Evolutionary conservation across 2,888 invertebrate species (phyloP), one percentile per base, ranked within the genome.

Genomic region (Eretmocerus hayati): DNA sequence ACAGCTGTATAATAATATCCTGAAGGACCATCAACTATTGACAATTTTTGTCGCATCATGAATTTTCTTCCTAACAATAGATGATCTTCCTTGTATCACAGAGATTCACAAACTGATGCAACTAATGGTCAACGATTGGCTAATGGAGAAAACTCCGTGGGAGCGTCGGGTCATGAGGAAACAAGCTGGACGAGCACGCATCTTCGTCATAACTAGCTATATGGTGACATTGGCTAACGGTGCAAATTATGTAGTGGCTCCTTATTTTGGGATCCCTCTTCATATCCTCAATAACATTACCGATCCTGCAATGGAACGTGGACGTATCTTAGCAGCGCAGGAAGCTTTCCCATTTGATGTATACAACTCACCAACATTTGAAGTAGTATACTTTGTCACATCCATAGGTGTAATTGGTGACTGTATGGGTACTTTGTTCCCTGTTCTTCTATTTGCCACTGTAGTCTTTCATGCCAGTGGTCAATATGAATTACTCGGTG

Each of bases 401-500:
- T 2, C 22, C 13, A 16, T 46, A 3, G 38, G 30, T 2, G 43
- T 33, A 5, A 16, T 20, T n/a, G 26, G 36, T 16, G 41, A 40
- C 4, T 31, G 31, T 1, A 18, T 44, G 2, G 13, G 30, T 2
- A 42, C 41, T 26, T 22, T 44, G 2, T 41, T 43, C 3, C 39
- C 44, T 4, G 49, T 50, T 19, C 43, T 46, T 5, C 42, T 42
- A 13, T 49, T 53, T 8, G 53, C 43, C 0, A 39, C 42, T n/a
- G 30, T 53, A 2, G 47, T 53, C 2, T 46, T 53, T 44, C 53
- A 53, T 15, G 50, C 46, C 0, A 26, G 39, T 23, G 49, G 44
- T 1, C 49, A 47, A 26, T 46, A 40, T 16, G 47, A 53, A 23
- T 50, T 46, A 8, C n/a, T 52, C 11, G 26, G 9, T 5, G 13